Evolutionary conservation across 2,113 vertebrate species (phyloP).

Genomic region (Cynopterus brachyotis): DNA sequence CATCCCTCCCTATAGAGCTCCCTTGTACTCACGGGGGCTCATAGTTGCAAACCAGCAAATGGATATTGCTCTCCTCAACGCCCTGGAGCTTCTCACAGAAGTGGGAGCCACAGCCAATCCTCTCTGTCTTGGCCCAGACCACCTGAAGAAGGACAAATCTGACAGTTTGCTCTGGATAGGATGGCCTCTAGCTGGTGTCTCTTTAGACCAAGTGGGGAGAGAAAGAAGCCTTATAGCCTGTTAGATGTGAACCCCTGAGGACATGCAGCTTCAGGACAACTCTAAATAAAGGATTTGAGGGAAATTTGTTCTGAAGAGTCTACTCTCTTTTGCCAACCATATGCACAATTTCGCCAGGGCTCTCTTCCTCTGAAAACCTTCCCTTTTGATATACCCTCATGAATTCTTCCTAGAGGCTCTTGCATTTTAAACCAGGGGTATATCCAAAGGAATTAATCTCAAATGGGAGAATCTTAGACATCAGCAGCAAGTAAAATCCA

Average conservation of each 20-base stretch:
- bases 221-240: neutral
- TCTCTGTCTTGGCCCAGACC: conserved; percentile 81
- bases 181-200: rapidly evolving
- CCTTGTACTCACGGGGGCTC: conserved; percentile 82
- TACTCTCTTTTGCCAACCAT: neutral
- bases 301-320: neutral
- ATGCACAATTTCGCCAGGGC: neutral
- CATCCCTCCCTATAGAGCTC: neutral
- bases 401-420: neutral
- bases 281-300: neutral
- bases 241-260: neutral
- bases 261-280: neutral
- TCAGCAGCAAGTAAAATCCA: neutral
- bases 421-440: neutral
- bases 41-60: conserved; percentile 87
- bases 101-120: conserved; percentile 81
- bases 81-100: conserved; percentile 81
- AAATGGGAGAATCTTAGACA: neutral
- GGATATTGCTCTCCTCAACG: conserved; percentile 75
- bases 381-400: neutral
- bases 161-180: neutral
- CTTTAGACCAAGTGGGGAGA: neutral
- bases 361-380: neutral
- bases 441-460: neutral
- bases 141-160: conserved; percentile 74